These are phyloP conservation scores for Syncerus caffer DNA, from an alignment of 2,797 vertebrate species.

Conservation along the genomic window DNA sequence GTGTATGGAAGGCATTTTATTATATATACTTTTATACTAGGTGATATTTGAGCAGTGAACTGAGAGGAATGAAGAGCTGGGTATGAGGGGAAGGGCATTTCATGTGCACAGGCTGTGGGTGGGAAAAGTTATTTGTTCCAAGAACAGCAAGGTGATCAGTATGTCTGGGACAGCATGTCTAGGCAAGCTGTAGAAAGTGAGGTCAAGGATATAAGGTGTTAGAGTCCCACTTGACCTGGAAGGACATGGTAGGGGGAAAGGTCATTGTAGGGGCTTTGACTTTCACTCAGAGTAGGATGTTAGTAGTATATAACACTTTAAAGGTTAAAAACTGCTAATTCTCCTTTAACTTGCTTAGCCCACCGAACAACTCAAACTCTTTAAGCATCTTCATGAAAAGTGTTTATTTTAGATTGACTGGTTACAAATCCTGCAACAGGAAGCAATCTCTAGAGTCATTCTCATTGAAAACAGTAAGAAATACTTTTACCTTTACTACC, in stretches of 20 bases:
- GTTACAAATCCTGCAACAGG: conserved; percentile 11
- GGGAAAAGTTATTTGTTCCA: neutral
- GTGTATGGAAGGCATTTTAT: neutral
- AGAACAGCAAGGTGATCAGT: neutral
- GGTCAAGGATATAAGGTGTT: neutral
- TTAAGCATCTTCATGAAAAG: conserved; percentile 28
- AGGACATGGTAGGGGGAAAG: neutral
- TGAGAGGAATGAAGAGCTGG: neutral
- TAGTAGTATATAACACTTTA: neutral
- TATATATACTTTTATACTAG: neutral
- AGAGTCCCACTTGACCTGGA: neutral
- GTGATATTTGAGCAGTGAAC: neutral
- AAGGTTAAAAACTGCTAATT: neutral
- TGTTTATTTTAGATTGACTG: conserved; percentile 17
- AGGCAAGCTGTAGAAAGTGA: neutral
- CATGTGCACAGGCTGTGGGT: neutral
- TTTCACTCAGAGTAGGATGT: neutral
- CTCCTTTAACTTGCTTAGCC: neutral
- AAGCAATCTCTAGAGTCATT: neutral
- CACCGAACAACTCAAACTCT: neutral
- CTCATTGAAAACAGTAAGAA: conserved; percentile 49
- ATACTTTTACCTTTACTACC: conserved; percentile 38
- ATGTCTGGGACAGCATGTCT: neutral
- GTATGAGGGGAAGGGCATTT: neutral
- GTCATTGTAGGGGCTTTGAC: neutral